Base-by-base conservation (phyloP, 2,888 invertebrate species). In the Cephalotes varians region DNA sequence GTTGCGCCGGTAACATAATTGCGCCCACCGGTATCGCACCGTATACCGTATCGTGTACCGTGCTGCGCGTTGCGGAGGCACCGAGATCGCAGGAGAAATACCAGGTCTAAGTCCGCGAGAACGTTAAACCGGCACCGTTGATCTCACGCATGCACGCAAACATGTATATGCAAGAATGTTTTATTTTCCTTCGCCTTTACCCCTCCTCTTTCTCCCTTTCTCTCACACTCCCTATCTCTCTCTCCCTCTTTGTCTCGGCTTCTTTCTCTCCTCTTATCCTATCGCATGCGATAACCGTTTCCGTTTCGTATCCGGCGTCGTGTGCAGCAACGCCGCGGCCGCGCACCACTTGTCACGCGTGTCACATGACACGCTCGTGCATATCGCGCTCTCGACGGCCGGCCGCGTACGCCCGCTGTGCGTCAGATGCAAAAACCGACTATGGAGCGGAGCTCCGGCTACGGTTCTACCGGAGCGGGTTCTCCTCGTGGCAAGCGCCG, bases 351-450 rank as follows among this genome's bases (percentile, higher is more conserved):
- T 81, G 79, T 86, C 83, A 77, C 81, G 87, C 86, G 86, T 90
- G 92, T 92, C 92, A 92, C 91, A 92, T 92, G 92, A 92, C 89
- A 88, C 88, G 88, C 83, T 91, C 86, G 84, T 85, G 85, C 87
- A 90, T 56, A 79, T 91, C 86, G 84, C 87, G 88, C 86, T 83
- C 84, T 15, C 88, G 82, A 76, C 86, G 69, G 40, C 69, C 56
- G 31, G 71, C 72, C 74, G 65, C 67, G 84, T 88, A 7, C 89
- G 87, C 88, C 91, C 89, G 88, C 82, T 90, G 87, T 91, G 91
- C 86, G 88, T 87, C 87, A 90, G 87, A 90, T 87, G 87, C 90
- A 91, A 91, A 92, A 92, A 93, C 91, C 91, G 90, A 93, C 93
- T 93, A 92, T 86, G 88, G 67, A 76, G 86, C 81, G 81, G 71